Evolutionary conservation across 2,888 invertebrate species (phyloP), one percentile per base, ranked within the genome.

Genomic region (Serrognathus titanus): DNA sequence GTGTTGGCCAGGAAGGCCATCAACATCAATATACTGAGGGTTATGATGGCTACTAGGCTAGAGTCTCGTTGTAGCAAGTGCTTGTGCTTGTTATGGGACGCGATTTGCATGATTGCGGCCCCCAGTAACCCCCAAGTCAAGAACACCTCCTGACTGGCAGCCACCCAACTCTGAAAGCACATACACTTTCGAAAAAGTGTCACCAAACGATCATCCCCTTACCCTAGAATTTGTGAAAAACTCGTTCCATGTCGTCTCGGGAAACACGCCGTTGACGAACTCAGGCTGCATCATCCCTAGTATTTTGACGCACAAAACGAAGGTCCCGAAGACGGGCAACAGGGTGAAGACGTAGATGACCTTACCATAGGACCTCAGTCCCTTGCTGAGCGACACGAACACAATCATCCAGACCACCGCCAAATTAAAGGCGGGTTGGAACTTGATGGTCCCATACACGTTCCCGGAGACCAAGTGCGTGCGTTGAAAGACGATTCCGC

Each of bases 391-490:
- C 45, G 90, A 87, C 16, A 94, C 85, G 71, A 94, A 94, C 5
- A 94, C 88, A 48, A 92, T 87, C 83, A 92, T 88, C 94, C 94
- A 95, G 16, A 94, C 88, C 3, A 94, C 89, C 0, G 92, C 92
- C 74, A 94, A 80, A 76, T 94, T 93, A 78, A 94, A 93, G 2
- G 93, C 92, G 61, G 93, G 85, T 81, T 94, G 92, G 77, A 94
- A 93, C 76, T 90, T 90, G 57, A 91, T 84, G 49, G 82, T 83
- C 24, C 88, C 87, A 53, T 83, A 83, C 8, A 75, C 71, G 49
- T 65, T 71, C 8, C 75, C 76, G 9, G 71, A 67, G 4, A 73
- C 69, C 47, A 78, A 64, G 66, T 77, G 75, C 59, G 76, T 76
- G 50, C 89, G 80, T 70, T 91, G 90, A 51, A 94, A 78, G n/a